Percentiles rank a stretch among this genome's conserved stretches.
Evolutionary conservation across 2,113 vertebrate species (phyloP).

Genomic region (Girardinichthys multiradiatus): DNA sequence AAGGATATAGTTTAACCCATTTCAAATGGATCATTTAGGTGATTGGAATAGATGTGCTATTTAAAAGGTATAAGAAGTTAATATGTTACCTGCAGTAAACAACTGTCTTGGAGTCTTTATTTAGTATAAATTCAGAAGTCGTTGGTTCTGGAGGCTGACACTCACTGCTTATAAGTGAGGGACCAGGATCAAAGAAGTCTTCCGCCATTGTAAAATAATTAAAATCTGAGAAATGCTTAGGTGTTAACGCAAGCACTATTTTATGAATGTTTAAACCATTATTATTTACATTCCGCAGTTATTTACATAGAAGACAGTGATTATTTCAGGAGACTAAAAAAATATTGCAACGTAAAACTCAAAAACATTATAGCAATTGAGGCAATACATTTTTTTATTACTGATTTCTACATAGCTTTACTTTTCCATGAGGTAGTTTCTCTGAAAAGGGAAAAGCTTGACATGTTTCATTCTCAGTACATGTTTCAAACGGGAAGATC

Average conservation of each 20-base stretch:
- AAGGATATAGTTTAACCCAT: neutral
- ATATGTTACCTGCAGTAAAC: neutral
- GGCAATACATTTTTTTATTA: neutral
- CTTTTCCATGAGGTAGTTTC: no score
- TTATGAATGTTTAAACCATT: no score
- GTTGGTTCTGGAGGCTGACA: neutral
- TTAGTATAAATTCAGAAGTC: neutral
- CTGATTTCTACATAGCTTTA: neutral
- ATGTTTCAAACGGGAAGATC: neutral
- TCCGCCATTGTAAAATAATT: neutral
- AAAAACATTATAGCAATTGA: neutral
- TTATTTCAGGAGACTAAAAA: neutral
- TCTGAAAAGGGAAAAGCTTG: no score
- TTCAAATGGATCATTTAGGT: no score
- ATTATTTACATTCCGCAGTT: neutral
- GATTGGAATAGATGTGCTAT: no score
- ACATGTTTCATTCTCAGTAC: no score
- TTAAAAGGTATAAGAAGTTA: neutral
- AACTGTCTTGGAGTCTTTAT: neutral
- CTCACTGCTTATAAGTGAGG: neutral
- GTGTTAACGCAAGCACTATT: no score
- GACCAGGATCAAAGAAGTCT: neutral
- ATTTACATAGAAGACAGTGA: neutral
- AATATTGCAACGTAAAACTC: neutral
- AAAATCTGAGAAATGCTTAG: neutral